These are phyloP conservation scores for Nasonia giraulti DNA, from an alignment of 1,140 invertebrate genomes.

Conservation along the genomic window DNA sequence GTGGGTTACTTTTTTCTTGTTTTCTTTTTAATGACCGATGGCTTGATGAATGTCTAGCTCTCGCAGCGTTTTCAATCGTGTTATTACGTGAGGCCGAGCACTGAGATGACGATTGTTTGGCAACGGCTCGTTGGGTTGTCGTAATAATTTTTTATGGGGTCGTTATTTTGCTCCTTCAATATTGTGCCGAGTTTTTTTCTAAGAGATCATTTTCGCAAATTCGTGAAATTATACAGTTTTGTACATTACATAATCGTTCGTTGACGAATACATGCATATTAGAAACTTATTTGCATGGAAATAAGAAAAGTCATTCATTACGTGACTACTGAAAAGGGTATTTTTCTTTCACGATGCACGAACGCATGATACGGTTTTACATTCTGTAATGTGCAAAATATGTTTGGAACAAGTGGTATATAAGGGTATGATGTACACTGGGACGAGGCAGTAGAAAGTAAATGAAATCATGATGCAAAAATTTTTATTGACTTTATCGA, in stretches of 20 bases:
- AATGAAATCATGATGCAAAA: too few relatives aligned
- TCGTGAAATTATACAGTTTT: not conserved
- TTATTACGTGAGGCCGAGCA: not conserved
- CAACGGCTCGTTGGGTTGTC: not conserved
- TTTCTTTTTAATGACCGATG: constrained; percentile 8
- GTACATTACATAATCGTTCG: not conserved
- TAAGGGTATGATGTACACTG: too few relatives aligned
- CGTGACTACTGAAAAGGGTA: not conserved
- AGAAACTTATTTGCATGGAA: not conserved
- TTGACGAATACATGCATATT: not conserved
- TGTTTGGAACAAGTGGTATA: too few relatives aligned
- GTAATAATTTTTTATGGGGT: not conserved
- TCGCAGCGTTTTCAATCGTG: constrained; percentile 31
- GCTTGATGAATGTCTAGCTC: constrained; percentile 20
- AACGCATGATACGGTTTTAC: too few relatives aligned
- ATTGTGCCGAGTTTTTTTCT: not conserved
- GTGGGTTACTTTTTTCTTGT: not conserved
- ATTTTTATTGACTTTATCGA: too few relatives aligned
- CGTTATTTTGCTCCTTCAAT: not conserved
- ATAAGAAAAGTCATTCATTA: not conserved
- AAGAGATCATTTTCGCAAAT: not conserved
- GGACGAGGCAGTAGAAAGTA: too few relatives aligned
- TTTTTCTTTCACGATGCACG: too few relatives aligned
- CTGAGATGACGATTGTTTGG: constrained; percentile 1
- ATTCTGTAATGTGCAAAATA: too few relatives aligned